Percentiles rank a stretch among this genome's conserved stretches.
Conservation (phyloP, 2,113 vertebrate genomes). For the Gambusia affinis region DNA sequence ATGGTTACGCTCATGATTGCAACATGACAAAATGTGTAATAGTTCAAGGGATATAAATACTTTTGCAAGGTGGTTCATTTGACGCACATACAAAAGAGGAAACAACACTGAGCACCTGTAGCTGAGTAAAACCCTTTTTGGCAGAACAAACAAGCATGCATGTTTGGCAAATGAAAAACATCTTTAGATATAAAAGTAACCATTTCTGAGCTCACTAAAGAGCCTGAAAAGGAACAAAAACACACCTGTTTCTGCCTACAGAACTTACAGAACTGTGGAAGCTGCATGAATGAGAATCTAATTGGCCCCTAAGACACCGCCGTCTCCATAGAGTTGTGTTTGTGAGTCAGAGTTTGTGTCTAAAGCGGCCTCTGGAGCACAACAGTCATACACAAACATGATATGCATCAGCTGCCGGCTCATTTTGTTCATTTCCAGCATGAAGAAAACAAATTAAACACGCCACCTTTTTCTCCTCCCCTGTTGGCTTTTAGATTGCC, state of each 20-base stretch:
- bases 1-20: too few species aligned
- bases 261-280: slow-evolving; percentile 16
- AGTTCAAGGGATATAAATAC: too few species aligned
- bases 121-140: slow-evolving; percentile 2
- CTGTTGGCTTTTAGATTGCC: background rate
- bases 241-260: slow-evolving; percentile 26
- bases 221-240: slow-evolving; percentile 9
- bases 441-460: slow-evolving; percentile 1
- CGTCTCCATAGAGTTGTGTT: slow-evolving; percentile 17
- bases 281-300: slow-evolving; percentile 24
- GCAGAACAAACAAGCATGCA: slow-evolving; percentile 16
- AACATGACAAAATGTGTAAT: too few species aligned
- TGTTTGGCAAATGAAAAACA: slow-evolving; percentile 49
- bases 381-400: slow-evolving; percentile 20
- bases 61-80: background rate
- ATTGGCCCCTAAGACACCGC: slow-evolving; percentile 19
- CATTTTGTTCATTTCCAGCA: background rate
- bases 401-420: slow-evolving; percentile 35
- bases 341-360: slow-evolving; percentile 18
- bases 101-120: slow-evolving; percentile 16
- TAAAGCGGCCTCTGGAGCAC: slow-evolving; percentile 11
- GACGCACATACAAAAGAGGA: background rate
- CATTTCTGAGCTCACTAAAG: slow-evolving; percentile 22
- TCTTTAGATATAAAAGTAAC: slow-evolving; percentile 43
- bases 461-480: background rate